Evolutionary conservation across 1,140 invertebrate species (phyloP), one percentile per base, ranked within the genome.

Genomic region (Calephelis virginiensis): DNA sequence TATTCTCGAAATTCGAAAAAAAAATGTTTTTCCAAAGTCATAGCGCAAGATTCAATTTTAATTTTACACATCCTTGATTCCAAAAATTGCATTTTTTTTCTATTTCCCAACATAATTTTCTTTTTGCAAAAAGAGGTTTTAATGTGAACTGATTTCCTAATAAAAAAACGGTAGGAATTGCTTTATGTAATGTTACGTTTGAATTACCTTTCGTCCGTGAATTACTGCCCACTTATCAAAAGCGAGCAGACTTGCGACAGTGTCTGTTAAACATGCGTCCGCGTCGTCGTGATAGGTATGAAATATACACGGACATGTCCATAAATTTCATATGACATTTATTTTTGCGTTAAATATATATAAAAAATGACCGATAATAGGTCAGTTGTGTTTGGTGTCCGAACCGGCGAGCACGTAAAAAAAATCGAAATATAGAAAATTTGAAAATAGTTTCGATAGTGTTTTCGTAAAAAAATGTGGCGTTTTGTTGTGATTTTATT

Each of bases 381-480:
- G 53, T 59, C 53, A 59, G 53, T 59, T 59, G 53, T 59, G 53
- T 59, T 59, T 59, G 53, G 53, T 59, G 53, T 59, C 53, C 53
- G 11, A 59, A 59, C 53, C 12, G 53, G 53, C 37, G 38, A 38
- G 37, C 53, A 59, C 53, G 10, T 37, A n/a, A 59, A 59, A 56
- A 56, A 17, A 53, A 28, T 28, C 28, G 28, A 56, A 37, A n/a
- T 2, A 50, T 13, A 37, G 10, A 37, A 1, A n/a, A 38, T 59
- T 59, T 37, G 28, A 59, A 59, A n/a, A 59, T 7, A 2, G 28
- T 59, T 59, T 59, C 12, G 4, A 11, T 59, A 12, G 53, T 59
- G 53, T 12, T 59, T 59, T 59, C 12, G 11, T 38, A 7, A 59
- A 59, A 59, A 43, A 43, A 43, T 59, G 53, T 59, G 53, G 53